Evolutionary conservation across 1,140 invertebrate species (phyloP), one percentile per base, ranked within the genome.

Genomic region (Cyphomyrmex costatus): DNA sequence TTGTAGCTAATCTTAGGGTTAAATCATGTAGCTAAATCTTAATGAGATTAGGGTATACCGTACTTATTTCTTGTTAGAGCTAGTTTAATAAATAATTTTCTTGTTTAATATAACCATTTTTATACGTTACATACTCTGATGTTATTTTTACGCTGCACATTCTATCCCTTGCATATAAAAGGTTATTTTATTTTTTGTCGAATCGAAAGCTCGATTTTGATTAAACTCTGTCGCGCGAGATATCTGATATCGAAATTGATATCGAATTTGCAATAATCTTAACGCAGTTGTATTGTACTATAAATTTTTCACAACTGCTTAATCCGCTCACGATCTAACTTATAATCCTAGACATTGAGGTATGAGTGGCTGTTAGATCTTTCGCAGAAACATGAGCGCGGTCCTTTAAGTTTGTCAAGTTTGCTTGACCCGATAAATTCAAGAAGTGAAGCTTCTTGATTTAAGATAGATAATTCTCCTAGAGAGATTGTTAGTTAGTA

Each of bases 371-470:
- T 33, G 68, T 82, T 83, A 33, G 33, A 73, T 74, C 21, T 74
- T 6, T 61, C 60, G 30, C 33, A 60, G 27, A 30, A 78, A 42
- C 27, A 53, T 12, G 14, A 74, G 27, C 12, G 71, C 58, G 33
- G 21, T 63, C 61, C 33, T 53, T 30, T 16, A 66, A 78, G 60
- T 65, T 63, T 33, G 16, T 85, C 58, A 78, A 77, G 63, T 60
- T 46, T 49, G 8, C 21, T 78, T 51, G 30, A 61, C 16, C 58
- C 49, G 58, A 85, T 76, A 78, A 85, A 85, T 42, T 76, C 46
- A 16, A 77, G 58, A 21, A 65, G 33, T 42, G 21, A 63, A 12
- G 10, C 12, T 12, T 0, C 33, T 66, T 14, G 33, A 68, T 24
- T 27, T 27, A n/a, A 2, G 19, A 30, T 27, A 5, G 46, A 78